phyloP scores from a whole-genome alignment of 2,888 invertebrate species.

The Nemapogon koenigi region DNA sequence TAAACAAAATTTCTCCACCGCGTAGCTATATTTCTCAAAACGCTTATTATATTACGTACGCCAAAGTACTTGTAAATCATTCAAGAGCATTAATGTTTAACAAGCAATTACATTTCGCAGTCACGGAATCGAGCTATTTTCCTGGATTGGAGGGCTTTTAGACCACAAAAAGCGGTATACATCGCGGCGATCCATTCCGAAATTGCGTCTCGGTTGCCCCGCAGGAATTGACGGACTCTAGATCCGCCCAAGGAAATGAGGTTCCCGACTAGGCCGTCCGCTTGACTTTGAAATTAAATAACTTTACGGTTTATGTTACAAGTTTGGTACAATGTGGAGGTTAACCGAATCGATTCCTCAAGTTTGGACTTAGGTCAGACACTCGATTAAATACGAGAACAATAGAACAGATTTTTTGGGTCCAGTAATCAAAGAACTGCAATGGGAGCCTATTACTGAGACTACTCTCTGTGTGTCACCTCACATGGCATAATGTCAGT shows the following conservation, averaged over 20 bases:
- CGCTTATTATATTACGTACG: too few species aligned
- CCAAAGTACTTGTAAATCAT: too few species aligned
- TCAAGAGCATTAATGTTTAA: slow-evolving; percentile 3
- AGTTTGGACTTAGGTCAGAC: too few species aligned
- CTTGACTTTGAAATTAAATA: slow-evolving; percentile 12
- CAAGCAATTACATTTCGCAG: slow-evolving; percentile 8
- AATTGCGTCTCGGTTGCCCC: slow-evolving; percentile 20
- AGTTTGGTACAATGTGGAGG: slow-evolving; percentile 5
- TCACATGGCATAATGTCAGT: too few species aligned
- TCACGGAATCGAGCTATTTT: slow-evolving; percentile 7
- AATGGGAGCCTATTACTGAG: too few species aligned
- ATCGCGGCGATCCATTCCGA: slow-evolving; percentile 20
- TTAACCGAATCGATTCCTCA: slow-evolving; percentile 5
- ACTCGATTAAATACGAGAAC: too few species aligned
- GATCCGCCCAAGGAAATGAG: slow-evolving; percentile 16
- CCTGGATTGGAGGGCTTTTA: slow-evolving; percentile 16
- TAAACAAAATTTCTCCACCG: too few species aligned
- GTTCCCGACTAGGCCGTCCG: slow-evolving; percentile 11
- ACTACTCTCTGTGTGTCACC: too few species aligned
- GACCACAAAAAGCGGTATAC: slow-evolving; percentile 16
- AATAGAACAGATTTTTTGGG: too few species aligned
- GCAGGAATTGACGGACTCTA: slow-evolving; percentile 11
- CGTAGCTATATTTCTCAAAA: too few species aligned
- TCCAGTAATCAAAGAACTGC: too few species aligned
- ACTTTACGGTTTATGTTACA: slow-evolving; percentile 5